These are phyloP conservation scores for Mormyrus hasselquistii DNA, from an alignment of 2,797 vertebrate genomes.

Conservation along the genomic window DNA sequence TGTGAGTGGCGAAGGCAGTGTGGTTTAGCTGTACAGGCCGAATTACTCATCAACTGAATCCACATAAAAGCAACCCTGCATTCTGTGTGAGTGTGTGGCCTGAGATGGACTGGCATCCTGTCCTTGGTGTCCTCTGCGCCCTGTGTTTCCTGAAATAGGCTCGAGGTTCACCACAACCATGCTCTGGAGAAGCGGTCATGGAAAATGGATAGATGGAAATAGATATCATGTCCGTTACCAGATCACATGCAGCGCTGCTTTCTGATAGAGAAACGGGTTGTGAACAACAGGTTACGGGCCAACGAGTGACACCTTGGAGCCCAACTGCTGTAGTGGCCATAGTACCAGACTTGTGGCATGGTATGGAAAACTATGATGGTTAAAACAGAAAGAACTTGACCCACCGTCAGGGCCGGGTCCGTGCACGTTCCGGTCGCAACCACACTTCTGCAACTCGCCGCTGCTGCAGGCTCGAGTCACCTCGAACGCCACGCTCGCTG, in stretches of 20 bases:
- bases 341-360: neutral
- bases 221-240: neutral
- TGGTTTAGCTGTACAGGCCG: neutral
- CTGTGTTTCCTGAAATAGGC: slow-evolving; percentile 6
- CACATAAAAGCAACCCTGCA: neutral
- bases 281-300: neutral
- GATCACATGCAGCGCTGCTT: neutral
- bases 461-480: slow-evolving; percentile 97
- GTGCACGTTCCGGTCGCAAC: slow-evolving; percentile 92
- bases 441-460: slow-evolving; percentile 95
- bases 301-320: neutral
- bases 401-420: slow-evolving; percentile 91
- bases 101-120: slow-evolving; percentile 5
- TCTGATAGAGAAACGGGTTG: neutral
- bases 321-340: neutral
- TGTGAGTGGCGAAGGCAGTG: neutral
- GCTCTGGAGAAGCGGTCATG: slow-evolving; percentile 1
- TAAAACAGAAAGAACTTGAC: neutral
- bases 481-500: slow-evolving; percentile 90
- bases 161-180: neutral
- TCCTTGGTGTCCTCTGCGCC: neutral
- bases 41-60: neutral
- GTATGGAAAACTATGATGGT: neutral
- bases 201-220: neutral
- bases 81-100: neutral